Conservation (phyloP, 1,140 invertebrate species). For the Himalopsyche phryganea region DNA sequence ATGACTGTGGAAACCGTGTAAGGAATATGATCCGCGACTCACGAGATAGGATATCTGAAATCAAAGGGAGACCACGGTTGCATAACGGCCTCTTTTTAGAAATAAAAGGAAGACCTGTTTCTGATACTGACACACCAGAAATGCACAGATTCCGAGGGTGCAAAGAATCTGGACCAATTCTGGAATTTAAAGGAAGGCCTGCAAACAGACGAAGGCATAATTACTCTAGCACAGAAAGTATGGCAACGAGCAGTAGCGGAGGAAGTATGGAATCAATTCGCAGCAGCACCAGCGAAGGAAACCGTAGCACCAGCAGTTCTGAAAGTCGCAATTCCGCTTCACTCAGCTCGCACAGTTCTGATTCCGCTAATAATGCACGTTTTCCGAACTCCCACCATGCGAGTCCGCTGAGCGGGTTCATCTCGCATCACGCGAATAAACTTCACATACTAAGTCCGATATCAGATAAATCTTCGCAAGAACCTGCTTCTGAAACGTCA, state of each 20-base stretch:
- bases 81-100: slow-evolving; percentile 64
- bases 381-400: slow-evolving; percentile 56
- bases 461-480: slow-evolving; percentile 85
- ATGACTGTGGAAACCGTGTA: slow-evolving; percentile 47
- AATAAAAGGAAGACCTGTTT: slow-evolving; percentile 64
- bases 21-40: slow-evolving; percentile 51
- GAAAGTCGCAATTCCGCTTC: slow-evolving; percentile 75
- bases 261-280: slow-evolving; percentile 80
- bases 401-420: slow-evolving; percentile 60
- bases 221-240: slow-evolving; percentile 80
- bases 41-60: slow-evolving; percentile 51
- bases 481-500: slow-evolving; percentile 73
- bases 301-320: slow-evolving; percentile 74
- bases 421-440: slow-evolving; percentile 65
- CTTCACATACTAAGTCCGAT: slow-evolving; percentile 83
- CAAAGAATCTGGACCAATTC: slow-evolving; percentile 59
- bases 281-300: slow-evolving; percentile 78
- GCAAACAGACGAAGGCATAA: slow-evolving; percentile 57
- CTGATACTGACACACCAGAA: slow-evolving; percentile 55
- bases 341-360: slow-evolving; percentile 77
- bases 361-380: slow-evolving; percentile 63
- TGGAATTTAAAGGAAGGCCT: slow-evolving; percentile 66
- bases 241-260: slow-evolving; percentile 78
- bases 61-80: slow-evolving; percentile 58
- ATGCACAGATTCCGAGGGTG: slow-evolving; percentile 51